Evolutionary conservation across 2,113 vertebrate species (phyloP).

Genomic region (Pampusana beccarii): DNA sequence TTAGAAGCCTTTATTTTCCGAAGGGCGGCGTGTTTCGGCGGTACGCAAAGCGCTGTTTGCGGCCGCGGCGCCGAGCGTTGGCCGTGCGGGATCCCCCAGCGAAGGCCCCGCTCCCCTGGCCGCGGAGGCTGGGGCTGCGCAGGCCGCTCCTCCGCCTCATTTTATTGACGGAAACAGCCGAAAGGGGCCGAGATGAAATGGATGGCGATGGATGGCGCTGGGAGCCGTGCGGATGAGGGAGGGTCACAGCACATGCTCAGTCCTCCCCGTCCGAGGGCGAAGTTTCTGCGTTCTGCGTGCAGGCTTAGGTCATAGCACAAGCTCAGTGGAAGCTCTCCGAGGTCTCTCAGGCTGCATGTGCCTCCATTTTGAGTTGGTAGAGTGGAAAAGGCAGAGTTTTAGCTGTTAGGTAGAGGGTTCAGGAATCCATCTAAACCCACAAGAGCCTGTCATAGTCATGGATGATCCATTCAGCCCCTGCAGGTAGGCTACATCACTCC

Average conservation of each 20-base stretch:
- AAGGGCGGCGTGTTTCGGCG: too few relatives aligned
- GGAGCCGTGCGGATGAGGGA: conserved; percentile 69
- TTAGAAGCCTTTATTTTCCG: too few relatives aligned
- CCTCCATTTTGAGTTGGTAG: conserved; percentile 98
- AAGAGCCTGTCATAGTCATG: conserved; percentile 87
- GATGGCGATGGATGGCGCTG: too few relatives aligned
- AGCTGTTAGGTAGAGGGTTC: conserved; percentile 41
- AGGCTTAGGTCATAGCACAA: conserved; percentile 98
- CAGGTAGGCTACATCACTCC: conserved; percentile 88
- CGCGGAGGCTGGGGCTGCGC: conserved; percentile 75
- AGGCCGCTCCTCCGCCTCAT: conserved; percentile 52
- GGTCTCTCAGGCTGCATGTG: conserved; percentile 85
- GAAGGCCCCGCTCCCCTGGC: conserved; percentile 64
- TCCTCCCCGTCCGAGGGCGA: conserved; percentile 85
- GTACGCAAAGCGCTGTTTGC: neutral
- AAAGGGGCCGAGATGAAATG: too few relatives aligned
- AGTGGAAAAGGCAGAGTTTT: conserved; percentile 82
- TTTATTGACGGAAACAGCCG: conserved; percentile 87
- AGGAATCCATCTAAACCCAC: conserved; percentile 59
- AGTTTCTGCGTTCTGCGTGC: conserved; percentile 90
- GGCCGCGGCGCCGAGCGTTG: conserved; percentile 37
- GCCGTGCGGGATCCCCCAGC: conserved; percentile 70
- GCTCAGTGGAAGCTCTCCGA: conserved; percentile 89
- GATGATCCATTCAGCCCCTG: conserved; percentile 93
- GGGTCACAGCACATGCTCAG: conserved; percentile 99